Base-by-base conservation (phyloP, 2,113 vertebrate genomes). In the Pteropus alecto region DNA sequence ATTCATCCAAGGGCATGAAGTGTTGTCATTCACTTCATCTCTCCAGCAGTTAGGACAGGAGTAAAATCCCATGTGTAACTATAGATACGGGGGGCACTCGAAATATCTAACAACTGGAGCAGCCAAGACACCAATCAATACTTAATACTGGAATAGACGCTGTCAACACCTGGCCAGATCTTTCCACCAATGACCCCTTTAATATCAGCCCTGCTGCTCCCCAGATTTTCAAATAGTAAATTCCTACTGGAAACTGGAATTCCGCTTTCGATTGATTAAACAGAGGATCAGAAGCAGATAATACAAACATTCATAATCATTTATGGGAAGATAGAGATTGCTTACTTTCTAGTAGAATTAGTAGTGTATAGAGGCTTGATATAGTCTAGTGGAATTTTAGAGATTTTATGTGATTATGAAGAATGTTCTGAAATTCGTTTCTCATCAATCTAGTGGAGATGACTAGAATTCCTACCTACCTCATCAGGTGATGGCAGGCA, bases 1-100 rank as follows among this genome's bases (percentile, higher is more conserved):
- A 21, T 10, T 48, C 30, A 58, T 7, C 7, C 22, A 0, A 33
- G 24, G n/a, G 30, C 13, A 46, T 84, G 0, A 0, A 48, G 51
- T 51, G 51, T 5, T 51, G 30, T 90, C 41, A 56, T 61, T 93
- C 33, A 10, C 24, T 46, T 21, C 43, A 5, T 46, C 3, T 93
- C 48, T 81, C 28, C 28, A 79, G 78, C 1, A 51, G 33, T 14
- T 11, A 6, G 90, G 48, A 61, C 3, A 82, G 61, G 43, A 78
- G 26, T 51, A 67, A 43, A 89, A 33, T 10, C 28, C n/a, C 68
- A 28, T 14, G 33, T 58, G 46, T 19, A 14, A 8, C 7, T 13
- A n/a, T 7, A 86, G 35, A 43, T 26, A 46, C 0, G 0, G 18
- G 1, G 73, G 11, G 43, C 48, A 13, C 33, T 26, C 33, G 26